phyloP scores from a whole-genome alignment of 2,797 vertebrate species.

The Coccyzus lansbergi region DNA sequence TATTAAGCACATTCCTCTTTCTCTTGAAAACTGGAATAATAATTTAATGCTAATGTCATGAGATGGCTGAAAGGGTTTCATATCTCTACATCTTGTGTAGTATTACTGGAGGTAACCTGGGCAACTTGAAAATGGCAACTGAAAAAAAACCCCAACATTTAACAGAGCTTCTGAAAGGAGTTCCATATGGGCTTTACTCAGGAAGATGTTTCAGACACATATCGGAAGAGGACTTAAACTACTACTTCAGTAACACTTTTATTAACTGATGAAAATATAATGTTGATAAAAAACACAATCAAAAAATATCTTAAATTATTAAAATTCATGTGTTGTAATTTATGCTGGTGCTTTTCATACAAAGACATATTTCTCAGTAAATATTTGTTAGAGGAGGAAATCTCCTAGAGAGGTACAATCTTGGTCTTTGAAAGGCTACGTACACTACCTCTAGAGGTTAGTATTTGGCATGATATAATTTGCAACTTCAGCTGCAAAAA shows the following conservation, averaged over 20 bases:
- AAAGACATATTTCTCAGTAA: conserved; percentile 45
- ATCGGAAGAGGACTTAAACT: conserved; percentile 45
- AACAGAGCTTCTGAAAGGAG: not conserved
- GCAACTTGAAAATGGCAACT: not conserved
- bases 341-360: conserved; percentile 52
- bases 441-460: conserved; percentile 3
- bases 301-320: conserved; percentile 46
- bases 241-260: conserved; percentile 24
- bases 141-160: not conserved
- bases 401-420: conserved; percentile 37
- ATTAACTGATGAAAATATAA: conserved; percentile 57
- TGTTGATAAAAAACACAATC: conserved; percentile 31
- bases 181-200: not conserved
- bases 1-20: conserved; percentile 23
- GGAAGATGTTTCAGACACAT: conserved; percentile 18
- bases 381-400: conserved; percentile 17
- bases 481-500: conserved; percentile 52
- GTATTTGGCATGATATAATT: conserved; percentile 53
- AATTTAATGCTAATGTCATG: conserved; percentile 24
- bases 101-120: not conserved
- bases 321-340: conserved; percentile 34
- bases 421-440: conserved; percentile 47
- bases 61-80: not conserved
- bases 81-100: not conserved
- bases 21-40: not conserved